Conservation (phyloP, 2,888 invertebrate species). For the Melikaiella ostensackeni region DNA sequence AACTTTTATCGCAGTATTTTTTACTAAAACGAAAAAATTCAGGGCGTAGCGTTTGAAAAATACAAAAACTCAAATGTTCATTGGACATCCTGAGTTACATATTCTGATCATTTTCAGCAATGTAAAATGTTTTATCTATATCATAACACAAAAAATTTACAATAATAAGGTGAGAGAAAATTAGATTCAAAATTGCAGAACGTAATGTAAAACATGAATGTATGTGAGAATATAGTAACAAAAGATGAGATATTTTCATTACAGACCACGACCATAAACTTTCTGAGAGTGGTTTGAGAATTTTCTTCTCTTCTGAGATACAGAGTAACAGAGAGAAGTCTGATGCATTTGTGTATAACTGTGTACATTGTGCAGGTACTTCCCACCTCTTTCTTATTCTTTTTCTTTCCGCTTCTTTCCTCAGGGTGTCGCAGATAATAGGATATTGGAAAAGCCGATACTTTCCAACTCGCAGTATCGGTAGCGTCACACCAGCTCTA, state of each 20-base stretch:
- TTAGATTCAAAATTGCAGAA: too few relatives aligned
- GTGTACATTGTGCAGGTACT: not conserved
- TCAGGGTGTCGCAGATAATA: conserved; percentile 22
- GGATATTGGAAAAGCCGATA: conserved; percentile 21
- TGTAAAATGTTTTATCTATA: too few relatives aligned
- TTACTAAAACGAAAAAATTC: too few relatives aligned
- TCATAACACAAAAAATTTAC: too few relatives aligned
- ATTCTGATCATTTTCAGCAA: too few relatives aligned
- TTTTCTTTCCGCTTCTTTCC: not conserved
- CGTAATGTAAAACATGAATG: too few relatives aligned
- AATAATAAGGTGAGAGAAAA: too few relatives aligned
- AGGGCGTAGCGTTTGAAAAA: too few relatives aligned
- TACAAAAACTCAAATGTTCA: too few relatives aligned
- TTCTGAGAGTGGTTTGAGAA: not conserved
- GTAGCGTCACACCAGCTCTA: not conserved
- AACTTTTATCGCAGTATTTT: too few relatives aligned
- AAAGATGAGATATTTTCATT: not conserved
- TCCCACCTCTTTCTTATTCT: not conserved
- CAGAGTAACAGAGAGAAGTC: not conserved
- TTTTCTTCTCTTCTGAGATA: not conserved
- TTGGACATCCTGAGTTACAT: too few relatives aligned
- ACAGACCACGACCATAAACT: conserved; percentile 1
- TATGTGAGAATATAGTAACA: not conserved
- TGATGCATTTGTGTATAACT: conserved; percentile 2
- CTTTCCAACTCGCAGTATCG: conserved; percentile 17